Evolutionary conservation across 1,140 invertebrate genomes (phyloP).

Genomic region (Ceratosolen fusciceps): DNA sequence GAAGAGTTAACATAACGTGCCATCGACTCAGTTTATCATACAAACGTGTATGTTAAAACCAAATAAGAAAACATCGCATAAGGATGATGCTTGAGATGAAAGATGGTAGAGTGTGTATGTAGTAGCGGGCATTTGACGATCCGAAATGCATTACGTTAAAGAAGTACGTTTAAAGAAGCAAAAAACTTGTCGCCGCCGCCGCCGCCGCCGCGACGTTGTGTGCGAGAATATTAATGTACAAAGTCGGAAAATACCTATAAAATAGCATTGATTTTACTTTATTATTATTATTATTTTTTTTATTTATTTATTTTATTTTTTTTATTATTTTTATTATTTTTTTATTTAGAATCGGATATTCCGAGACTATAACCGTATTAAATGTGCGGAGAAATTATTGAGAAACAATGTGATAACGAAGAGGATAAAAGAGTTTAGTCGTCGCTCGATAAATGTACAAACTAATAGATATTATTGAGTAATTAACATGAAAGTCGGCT

Average conservation of each 20-base stretch:
- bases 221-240: constrained; percentile 44
- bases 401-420: constrained; percentile 42
- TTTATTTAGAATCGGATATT: neutral
- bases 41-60: constrained; percentile 55
- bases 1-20: constrained; percentile 68
- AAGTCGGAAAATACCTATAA: constrained; percentile 2
- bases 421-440: constrained; percentile 39
- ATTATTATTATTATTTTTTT: neutral
- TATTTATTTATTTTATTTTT: too few relatives aligned
- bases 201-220: constrained; percentile 28
- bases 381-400: constrained; percentile 22
- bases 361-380: neutral
- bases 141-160: constrained; percentile 36
- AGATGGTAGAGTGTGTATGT: constrained; percentile 47
- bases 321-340: neutral
- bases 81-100: constrained; percentile 52
- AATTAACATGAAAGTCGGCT: constrained; percentile 45
- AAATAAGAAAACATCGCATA: constrained; percentile 55
- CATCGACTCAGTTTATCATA: constrained; percentile 65
- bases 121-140: constrained; percentile 39
- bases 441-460: constrained; percentile 44
- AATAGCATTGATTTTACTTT: constrained; percentile 23
- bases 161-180: constrained; percentile 43
- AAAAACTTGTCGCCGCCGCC: constrained; percentile 38
- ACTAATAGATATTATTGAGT: constrained; percentile 42